These are phyloP conservation scores for Pogona vitticeps DNA, from an alignment of 2,113 vertebrate species.

Conservation along the genomic window DNA sequence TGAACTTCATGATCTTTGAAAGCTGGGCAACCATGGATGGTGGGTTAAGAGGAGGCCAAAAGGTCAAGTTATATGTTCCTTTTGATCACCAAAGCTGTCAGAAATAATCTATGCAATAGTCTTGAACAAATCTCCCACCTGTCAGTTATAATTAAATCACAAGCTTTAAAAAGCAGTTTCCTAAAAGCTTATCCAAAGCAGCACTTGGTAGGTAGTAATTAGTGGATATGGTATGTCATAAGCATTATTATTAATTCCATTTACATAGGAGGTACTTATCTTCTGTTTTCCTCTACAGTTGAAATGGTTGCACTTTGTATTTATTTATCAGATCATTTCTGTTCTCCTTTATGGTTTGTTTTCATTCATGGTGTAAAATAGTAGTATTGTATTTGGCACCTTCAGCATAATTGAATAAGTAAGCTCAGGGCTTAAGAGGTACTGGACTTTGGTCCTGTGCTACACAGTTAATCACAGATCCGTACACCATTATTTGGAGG, in stretches of 20 bases:
- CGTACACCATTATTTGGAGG: not conserved
- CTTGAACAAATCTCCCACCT: slow-evolving; percentile 10
- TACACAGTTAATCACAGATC: not conserved
- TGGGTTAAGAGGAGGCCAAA: slow-evolving; percentile 46
- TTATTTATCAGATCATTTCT: not conserved
- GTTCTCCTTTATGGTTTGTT: not conserved
- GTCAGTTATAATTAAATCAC: slow-evolving; percentile 40
- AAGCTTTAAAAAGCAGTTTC: not conserved
- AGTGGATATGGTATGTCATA: not conserved
- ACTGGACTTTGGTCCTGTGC: not conserved
- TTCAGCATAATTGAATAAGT: not conserved
- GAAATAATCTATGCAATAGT: slow-evolving; percentile 32
- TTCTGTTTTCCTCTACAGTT: not conserved
- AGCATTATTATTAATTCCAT: not conserved
- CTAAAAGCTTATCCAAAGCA: not conserved
- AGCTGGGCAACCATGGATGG: slow-evolving; percentile 38
- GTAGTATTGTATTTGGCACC: not conserved
- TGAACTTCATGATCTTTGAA: slow-evolving; percentile 37
- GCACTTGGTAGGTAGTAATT: not conserved
- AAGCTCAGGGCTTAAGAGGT: not conserved
- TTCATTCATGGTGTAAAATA: not conserved
- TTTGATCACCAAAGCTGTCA: slow-evolving; percentile 52
- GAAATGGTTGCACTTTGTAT: slow-evolving; percentile 1
- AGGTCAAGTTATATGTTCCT: slow-evolving; percentile 35
- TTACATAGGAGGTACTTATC: not conserved